Conservation (phyloP, 2,113 vertebrate genomes). For the Mus musculus region DNA sequence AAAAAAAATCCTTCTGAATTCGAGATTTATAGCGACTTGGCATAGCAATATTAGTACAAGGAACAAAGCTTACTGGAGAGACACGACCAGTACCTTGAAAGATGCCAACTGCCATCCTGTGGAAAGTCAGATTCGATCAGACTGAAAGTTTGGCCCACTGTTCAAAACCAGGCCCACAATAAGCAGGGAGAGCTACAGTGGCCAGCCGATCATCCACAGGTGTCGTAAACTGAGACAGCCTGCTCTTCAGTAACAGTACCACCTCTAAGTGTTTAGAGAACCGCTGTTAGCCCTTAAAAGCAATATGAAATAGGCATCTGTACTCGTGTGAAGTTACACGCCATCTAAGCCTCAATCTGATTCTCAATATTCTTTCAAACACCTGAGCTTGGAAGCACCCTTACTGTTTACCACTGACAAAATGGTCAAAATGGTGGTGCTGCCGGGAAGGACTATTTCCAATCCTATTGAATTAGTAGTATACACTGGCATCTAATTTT, state of each 20-base stretch:
- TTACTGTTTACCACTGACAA: background rate
- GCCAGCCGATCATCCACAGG: conserved; percentile 10
- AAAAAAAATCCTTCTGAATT: background rate
- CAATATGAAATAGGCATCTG: background rate
- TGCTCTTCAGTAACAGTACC: background rate
- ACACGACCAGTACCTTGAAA: conserved; percentile 2
- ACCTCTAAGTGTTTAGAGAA: background rate
- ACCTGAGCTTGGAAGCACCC: background rate
- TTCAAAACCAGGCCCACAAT: conserved; percentile 37
- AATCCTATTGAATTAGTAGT: conserved; percentile 4
- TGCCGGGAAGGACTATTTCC: background rate
- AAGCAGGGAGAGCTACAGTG: background rate
- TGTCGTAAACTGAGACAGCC: background rate
- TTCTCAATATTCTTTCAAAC: conserved; percentile 36
- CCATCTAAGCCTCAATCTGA: background rate
- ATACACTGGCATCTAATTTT: conserved; percentile 52
- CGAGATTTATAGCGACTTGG: background rate
- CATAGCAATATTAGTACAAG: background rate
- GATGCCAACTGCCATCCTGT: background rate
- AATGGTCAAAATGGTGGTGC: background rate
- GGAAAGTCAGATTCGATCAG: background rate
- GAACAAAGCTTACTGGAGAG: background rate
- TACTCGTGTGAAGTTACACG: background rate
- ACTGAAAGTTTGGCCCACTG: background rate
- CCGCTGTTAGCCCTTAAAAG: background rate